Evolutionary conservation across 2,888 invertebrate species (phyloP).

Genomic region (Meta bourneti): DNA sequence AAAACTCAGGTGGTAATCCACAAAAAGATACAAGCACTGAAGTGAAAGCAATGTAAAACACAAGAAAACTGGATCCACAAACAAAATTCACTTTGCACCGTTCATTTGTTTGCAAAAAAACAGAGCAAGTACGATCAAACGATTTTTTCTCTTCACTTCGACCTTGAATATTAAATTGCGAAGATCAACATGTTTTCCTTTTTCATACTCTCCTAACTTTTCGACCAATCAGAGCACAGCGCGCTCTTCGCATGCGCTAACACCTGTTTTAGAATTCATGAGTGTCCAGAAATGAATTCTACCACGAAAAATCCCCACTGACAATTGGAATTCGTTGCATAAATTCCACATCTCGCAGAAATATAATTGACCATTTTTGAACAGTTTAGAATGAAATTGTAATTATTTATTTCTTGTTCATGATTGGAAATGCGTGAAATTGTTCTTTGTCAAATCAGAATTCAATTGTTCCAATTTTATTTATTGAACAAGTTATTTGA

Average conservation of each 20-base stretch:
- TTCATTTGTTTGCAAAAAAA: conserved; percentile 3
- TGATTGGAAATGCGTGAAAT: too few relatives aligned
- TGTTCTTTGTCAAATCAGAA: too few relatives aligned
- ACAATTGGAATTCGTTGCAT: too few relatives aligned
- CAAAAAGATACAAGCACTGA: neutral
- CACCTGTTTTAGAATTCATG: conserved; percentile 8
- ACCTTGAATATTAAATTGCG: conserved; percentile 56
- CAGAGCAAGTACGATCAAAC: conserved; percentile 6
- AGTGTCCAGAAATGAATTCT: too few relatives aligned
- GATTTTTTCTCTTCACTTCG: conserved; percentile 5
- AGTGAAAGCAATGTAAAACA: neutral
- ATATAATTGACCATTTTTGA: too few relatives aligned
- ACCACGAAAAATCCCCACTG: too few relatives aligned
- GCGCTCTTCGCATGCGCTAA: conserved; percentile 8
- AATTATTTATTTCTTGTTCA: too few relatives aligned
- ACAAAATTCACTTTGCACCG: neutral
- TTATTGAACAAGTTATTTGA: too few relatives aligned
- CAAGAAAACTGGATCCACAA: neutral
- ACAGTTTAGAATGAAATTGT: too few relatives aligned
- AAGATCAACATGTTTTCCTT: conserved; percentile 43
- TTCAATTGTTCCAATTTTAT: too few relatives aligned
- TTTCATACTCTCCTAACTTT: conserved; percentile 13
- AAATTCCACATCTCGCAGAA: too few relatives aligned
- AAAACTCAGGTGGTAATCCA: neutral
- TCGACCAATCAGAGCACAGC: conserved; percentile 24